Conservation (phyloP, 2,888 invertebrate species). For the Flabesymbios commensalis region DNA sequence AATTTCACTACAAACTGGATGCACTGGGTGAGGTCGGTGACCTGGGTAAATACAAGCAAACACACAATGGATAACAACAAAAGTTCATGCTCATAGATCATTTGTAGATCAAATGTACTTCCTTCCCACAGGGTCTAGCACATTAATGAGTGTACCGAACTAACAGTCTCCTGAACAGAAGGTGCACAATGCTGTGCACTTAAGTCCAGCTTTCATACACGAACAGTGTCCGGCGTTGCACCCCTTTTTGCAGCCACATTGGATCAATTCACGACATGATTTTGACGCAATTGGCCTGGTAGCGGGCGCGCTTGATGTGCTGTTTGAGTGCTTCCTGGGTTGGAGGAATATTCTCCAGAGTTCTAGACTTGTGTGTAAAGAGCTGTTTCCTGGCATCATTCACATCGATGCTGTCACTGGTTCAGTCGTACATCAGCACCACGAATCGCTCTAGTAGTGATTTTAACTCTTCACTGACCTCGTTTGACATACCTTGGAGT, state of each 20-base stretch:
- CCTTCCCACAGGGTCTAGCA: too few relatives aligned
- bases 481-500: not conserved
- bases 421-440: slow-evolving; percentile 10
- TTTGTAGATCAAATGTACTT: too few relatives aligned
- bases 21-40: too few relatives aligned
- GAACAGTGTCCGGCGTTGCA: not conserved
- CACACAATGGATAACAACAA: too few relatives aligned
- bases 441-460: slow-evolving; percentile 7
- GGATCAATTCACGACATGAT: not conserved
- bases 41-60: too few relatives aligned
- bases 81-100: too few relatives aligned
- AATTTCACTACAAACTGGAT: too few relatives aligned
- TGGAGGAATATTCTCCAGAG: slow-evolving; percentile 8
- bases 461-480: not conserved
- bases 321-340: slow-evolving; percentile 1
- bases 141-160: too few relatives aligned
- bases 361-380: slow-evolving; percentile 6
- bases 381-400: too few relatives aligned
- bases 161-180: not conserved
- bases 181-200: not conserved
- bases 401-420: too few relatives aligned
- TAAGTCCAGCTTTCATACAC: not conserved
- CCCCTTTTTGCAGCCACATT: not conserved
- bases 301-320: not conserved
- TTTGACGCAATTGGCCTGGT: not conserved